phyloP scores from a whole-genome alignment of 2,113 vertebrate species.

The Rhodinocichla rosea region DNA sequence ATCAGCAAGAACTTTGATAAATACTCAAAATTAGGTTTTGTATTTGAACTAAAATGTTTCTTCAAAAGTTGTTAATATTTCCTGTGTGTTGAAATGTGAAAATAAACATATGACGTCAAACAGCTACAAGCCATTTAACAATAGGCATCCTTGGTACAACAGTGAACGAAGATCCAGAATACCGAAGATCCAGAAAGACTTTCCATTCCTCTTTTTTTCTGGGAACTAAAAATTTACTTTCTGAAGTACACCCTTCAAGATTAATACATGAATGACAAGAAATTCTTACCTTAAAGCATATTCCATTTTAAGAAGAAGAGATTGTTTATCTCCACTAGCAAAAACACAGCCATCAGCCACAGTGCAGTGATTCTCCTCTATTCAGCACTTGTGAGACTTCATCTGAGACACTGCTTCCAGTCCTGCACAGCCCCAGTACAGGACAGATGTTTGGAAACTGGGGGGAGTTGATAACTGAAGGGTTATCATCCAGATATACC shows the following conservation, averaged over 20 bases:
- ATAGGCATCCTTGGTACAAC: not conserved
- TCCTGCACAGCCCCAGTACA: not conserved
- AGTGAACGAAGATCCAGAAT: not conserved
- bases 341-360: not conserved
- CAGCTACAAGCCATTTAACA: not conserved
- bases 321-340: not conserved
- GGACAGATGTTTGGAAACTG: not conserved
- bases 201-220: not conserved
- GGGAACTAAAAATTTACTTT: not conserved
- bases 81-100: not conserved
- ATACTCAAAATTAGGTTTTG: not conserved
- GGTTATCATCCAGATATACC: not conserved
- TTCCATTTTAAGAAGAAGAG: not conserved
- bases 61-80: not conserved
- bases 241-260: not conserved
- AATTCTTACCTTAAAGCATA: not conserved
- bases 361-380: not conserved
- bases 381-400: not conserved
- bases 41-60: not conserved
- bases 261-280: not conserved
- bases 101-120: not conserved
- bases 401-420: not conserved
- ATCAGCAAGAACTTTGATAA: not conserved
- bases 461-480: not conserved
- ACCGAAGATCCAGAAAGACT: not conserved